phyloP scores from a whole-genome alignment of 2,888 invertebrate species.

The Cheilosia vernalis region DNA sequence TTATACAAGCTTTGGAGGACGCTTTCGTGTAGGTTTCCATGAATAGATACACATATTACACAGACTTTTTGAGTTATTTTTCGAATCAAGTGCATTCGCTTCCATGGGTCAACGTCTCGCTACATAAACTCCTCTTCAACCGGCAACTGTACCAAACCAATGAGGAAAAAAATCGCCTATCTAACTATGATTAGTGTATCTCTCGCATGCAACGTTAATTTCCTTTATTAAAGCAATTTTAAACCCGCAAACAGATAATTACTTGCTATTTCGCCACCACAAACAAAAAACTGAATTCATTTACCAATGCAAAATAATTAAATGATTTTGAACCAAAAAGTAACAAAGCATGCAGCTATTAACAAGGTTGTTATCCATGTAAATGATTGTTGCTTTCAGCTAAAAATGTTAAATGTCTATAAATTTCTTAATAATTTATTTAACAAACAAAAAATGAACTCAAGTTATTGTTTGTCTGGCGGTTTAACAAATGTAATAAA shows the following conservation, averaged over 20 bases:
- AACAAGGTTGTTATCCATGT: conserved; percentile 40
- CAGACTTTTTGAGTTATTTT: not conserved
- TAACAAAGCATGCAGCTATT: conserved; percentile 17
- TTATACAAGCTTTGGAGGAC: too few species aligned
- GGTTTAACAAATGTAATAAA: not conserved
- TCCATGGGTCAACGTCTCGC: conserved; percentile 9
- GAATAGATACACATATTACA: not conserved
- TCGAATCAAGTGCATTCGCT: conserved; percentile 3
- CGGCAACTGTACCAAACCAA: not conserved
- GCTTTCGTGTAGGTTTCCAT: too few species aligned
- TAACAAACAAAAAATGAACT: not conserved
- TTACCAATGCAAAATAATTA: conserved; percentile 10
- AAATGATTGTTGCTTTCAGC: conserved; percentile 34
- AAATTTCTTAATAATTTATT: not conserved
- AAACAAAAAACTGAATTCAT: not conserved
- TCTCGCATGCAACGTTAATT: conserved; percentile 26
- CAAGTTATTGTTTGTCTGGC: not conserved
- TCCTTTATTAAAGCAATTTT: conserved; percentile 31
- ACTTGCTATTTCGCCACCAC: not conserved
- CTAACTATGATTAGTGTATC: not conserved
- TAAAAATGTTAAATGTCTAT: not conserved
- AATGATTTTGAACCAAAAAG: conserved; percentile 8
- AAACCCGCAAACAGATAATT: conserved; percentile 31
- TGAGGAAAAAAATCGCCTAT: not conserved
- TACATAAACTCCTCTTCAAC: conserved; percentile 8